Percentiles rank a stretch among this genome's conserved stretches.
phyloP scores from a whole-genome alignment of 2,888 invertebrate genomes.

The Morpho deidamia region DNA sequence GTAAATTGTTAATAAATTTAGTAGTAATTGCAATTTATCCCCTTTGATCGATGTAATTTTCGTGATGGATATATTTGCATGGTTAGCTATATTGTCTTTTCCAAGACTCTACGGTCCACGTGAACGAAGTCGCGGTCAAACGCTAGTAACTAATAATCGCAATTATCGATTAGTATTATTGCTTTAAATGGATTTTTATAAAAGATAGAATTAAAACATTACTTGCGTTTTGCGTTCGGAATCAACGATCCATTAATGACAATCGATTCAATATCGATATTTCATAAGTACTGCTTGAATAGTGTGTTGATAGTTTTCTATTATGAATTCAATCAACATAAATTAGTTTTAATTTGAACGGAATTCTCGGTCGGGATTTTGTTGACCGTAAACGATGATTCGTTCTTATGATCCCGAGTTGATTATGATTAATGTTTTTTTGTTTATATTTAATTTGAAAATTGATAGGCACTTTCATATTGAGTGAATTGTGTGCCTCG shows the following conservation, averaged over 20 bases:
- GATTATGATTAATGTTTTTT: constrained; percentile 50
- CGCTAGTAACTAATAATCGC: constrained; percentile 40
- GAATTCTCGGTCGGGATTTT: constrained; percentile 47
- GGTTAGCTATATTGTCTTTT: too few relatives aligned
- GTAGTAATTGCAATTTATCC: too few relatives aligned
- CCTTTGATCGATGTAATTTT: too few relatives aligned
- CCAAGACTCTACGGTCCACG: too few relatives aligned
- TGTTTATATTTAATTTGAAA: constrained; percentile 49
- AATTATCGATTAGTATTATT: constrained; percentile 64
- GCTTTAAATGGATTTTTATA: constrained; percentile 37
- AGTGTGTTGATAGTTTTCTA: constrained; percentile 68
- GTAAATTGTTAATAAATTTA: too few relatives aligned
- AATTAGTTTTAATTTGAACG: constrained; percentile 69
- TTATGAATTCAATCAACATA: constrained; percentile 75
- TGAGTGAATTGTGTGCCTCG: constrained; percentile 4
- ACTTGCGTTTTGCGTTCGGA: constrained; percentile 48
- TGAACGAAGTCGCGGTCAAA: too few relatives aligned
- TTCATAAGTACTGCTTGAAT: constrained; percentile 39
- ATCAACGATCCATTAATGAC: constrained; percentile 51
- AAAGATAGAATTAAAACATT: constrained; percentile 68
- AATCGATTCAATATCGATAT: constrained; percentile 32
- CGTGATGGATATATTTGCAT: too few relatives aligned
- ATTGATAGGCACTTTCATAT: constrained; percentile 22
- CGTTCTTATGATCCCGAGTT: constrained; percentile 48
- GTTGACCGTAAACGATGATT: constrained; percentile 44